Conservation (phyloP, 2,888 invertebrate species). For the Cataglyphis livida region DNA sequence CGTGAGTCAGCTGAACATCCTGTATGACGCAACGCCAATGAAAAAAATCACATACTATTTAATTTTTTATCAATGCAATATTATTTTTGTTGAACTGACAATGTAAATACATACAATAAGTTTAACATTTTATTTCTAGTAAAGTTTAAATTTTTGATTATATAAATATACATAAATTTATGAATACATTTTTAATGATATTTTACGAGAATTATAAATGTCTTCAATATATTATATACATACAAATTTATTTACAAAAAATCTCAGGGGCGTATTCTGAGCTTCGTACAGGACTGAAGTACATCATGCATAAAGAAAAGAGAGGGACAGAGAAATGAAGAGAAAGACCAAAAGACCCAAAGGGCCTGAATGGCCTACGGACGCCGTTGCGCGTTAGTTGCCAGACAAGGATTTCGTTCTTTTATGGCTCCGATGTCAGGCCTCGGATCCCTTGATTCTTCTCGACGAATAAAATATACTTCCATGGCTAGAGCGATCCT, state of each 20-base stretch:
- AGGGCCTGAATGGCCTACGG: constrained; percentile 57
- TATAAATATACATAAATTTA: not conserved
- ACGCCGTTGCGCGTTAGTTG: constrained; percentile 78
- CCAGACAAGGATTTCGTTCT: constrained; percentile 81
- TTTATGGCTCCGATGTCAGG: constrained; percentile 77
- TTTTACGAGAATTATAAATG: not conserved
- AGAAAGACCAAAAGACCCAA: constrained; percentile 56
- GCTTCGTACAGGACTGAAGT: constrained; percentile 58
- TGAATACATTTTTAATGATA: not conserved
- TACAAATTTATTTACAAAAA: not conserved
- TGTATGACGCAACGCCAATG: constrained; percentile 8
- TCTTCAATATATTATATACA: not conserved
- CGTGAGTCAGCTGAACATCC: constrained; percentile 33
- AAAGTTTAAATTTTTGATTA: not conserved
- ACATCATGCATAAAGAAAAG: constrained; percentile 53
- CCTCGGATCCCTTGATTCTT: constrained; percentile 43
- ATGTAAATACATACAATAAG: not conserved
- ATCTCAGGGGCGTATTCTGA: constrained; percentile 15
- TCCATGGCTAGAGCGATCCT: constrained; percentile 59
- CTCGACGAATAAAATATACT: constrained; percentile 78
- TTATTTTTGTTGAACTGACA: not conserved
- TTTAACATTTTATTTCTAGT: not conserved
- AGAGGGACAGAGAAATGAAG: constrained; percentile 45
- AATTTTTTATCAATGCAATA: not conserved
- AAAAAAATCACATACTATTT: not conserved